phyloP scores from a whole-genome alignment of 64 coral and sea anemone species.

The Orbicella faveolata region DNA sequence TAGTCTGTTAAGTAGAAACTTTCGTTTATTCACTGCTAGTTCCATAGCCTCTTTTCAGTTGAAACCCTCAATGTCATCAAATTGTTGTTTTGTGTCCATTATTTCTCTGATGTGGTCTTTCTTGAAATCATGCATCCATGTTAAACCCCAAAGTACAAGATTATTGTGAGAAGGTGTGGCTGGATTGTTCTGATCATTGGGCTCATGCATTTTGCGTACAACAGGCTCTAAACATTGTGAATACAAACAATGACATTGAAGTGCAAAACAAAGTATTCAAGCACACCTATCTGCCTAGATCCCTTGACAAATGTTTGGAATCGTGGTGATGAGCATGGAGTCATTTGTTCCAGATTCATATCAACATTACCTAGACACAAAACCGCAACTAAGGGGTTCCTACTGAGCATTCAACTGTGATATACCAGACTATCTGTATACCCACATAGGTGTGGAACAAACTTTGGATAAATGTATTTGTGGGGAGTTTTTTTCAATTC shows the following conservation, averaged over 20 bases:
- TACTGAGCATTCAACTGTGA: conserved; percentile 40
- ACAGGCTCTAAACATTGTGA: conserved; percentile 52
- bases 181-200: conserved; percentile 34
- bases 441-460: background rate
- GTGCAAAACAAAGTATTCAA: conserved; percentile 57
- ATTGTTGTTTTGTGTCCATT: too few relatives aligned
- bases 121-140: too few relatives aligned
- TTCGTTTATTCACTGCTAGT: too few relatives aligned
- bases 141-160: conserved; percentile 11
- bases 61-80: too few relatives aligned
- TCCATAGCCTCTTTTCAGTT: too few relatives aligned
- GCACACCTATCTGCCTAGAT: conserved; percentile 35
- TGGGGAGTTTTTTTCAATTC: background rate
- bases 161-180: conserved; percentile 40
- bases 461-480: conserved; percentile 11
- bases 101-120: too few relatives aligned
- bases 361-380: conserved; percentile 50
- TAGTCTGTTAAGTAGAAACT: too few relatives aligned
- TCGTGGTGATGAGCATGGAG: conserved; percentile 58
- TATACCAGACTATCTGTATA: conserved; percentile 55
- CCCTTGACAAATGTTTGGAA: conserved; percentile 72
- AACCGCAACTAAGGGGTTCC: conserved; percentile 34
- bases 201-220: conserved; percentile 36
- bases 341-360: conserved; percentile 56
- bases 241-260: conserved; percentile 76